Evolutionary conservation across 2,113 vertebrate genomes (phyloP), one percentile per base, ranked within the genome.

Genomic region (Junco hyemalis): DNA sequence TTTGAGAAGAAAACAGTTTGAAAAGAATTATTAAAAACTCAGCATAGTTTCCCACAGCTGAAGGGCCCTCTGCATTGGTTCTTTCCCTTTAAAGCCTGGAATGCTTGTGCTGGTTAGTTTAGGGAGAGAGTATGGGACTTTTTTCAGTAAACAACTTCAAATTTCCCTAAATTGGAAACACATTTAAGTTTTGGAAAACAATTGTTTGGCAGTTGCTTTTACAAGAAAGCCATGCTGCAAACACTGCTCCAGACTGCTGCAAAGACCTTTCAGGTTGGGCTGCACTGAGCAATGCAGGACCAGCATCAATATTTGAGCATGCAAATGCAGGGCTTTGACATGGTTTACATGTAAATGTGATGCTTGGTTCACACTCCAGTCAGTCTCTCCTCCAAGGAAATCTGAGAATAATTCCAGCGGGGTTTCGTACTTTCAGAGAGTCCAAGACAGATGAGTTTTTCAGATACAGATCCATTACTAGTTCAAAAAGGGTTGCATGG

Each of bases 151-250:
- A 57, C 54, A 93, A 94, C 26, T 91, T 91, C 64, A 63, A 15
- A 71, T 91, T 87, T 94, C 61, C 36, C 29, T 64, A 71, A 95
- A 96, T 90, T 64, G 53, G 88, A 93, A 96, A 87, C 87, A 93
- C 78, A 80, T 93, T 91, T 60, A 68, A 61, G 29, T 83, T 92
- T 73, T 66, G 64, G 56, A 78, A 95, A 96, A 86, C 74, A 85
- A 65, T 76, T 90, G 47, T 88, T 90, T 83, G 78, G 74, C 66
- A 35, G 28, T 53, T 73, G 47, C 77, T 88, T 93, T 88, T 80
- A 77, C 4, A 25, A 86, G 68, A 60, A 90, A 90, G 57, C 69
- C 68, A 61, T 51, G 70, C 48, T 24, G 40, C 44, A 96, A 85
- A 38, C 56, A 81, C 42, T 71, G 24, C 61, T 85, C 36, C 54